Percentiles rank a stretch among this genome's conserved stretches.
These are phyloP conservation scores for Megathymus violae DNA, from an alignment of 1,140 invertebrate species.

Conservation along the genomic window DNA sequence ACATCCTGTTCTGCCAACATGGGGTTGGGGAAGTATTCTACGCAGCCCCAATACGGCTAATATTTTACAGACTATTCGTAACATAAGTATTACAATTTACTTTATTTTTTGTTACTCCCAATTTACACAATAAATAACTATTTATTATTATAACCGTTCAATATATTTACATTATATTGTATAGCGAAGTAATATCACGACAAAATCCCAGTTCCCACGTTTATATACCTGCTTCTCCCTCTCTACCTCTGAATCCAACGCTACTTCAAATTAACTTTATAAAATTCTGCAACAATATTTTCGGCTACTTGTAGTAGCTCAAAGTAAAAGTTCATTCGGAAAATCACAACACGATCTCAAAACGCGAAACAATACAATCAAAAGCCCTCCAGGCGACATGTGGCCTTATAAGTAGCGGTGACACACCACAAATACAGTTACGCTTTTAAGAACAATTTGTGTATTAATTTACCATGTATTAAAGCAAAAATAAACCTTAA, in stretches of 20 bases:
- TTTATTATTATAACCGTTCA: too few relatives aligned
- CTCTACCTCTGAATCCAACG: neutral
- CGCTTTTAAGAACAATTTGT: constrained; percentile 73
- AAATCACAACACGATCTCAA: constrained; percentile 49
- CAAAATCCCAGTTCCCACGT: too few relatives aligned
- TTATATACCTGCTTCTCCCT: neutral
- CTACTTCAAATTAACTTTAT: neutral
- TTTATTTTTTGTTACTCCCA: too few relatives aligned
- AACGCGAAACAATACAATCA: constrained; percentile 63
- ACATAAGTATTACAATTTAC: too few relatives aligned
- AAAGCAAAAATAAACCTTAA: constrained; percentile 45
- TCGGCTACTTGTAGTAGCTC: constrained; percentile 1
- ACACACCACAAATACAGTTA: constrained; percentile 82
- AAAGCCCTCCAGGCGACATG: constrained; percentile 79
- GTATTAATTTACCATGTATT: constrained; percentile 48
- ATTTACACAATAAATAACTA: too few relatives aligned
- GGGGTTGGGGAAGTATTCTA: too few relatives aligned
- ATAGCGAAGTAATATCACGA: too few relatives aligned
- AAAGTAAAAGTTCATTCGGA: constrained; percentile 22
- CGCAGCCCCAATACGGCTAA: too few relatives aligned
- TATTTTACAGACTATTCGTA: too few relatives aligned
- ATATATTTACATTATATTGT: too few relatives aligned
- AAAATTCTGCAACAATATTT: neutral
- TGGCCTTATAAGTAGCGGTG: constrained; percentile 81
- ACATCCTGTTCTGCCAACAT: too few relatives aligned